phyloP scores from a whole-genome alignment of 1,140 invertebrate species.

The Pomacea maculata region DNA sequence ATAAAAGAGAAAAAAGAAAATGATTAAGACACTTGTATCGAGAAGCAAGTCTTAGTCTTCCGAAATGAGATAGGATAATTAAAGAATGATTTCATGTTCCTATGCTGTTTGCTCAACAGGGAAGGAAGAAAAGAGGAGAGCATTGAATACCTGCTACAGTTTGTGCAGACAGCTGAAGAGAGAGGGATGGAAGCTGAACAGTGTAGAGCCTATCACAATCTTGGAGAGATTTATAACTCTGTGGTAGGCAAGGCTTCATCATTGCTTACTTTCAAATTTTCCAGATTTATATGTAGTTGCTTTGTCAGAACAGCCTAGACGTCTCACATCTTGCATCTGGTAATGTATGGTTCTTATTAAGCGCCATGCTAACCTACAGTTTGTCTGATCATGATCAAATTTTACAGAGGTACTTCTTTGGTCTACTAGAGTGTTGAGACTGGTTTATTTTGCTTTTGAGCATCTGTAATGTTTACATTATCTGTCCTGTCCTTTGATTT shows the following conservation, averaged over 20 bases:
- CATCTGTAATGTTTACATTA: no score
- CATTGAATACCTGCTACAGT: constrained; percentile 61
- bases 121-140: constrained; percentile 59
- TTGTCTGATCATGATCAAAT: no score
- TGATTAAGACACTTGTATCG: not conserved
- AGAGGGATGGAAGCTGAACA: constrained; percentile 58
- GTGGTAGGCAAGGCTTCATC: constrained; percentile 45
- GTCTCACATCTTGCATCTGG: no score
- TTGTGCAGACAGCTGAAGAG: constrained; percentile 61
- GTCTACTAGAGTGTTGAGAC: no score
- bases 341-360: no score
- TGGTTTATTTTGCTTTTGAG: no score
- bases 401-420: no score
- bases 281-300: no score
- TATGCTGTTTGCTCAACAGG: constrained; percentile 38
- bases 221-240: constrained; percentile 61
- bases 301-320: no score
- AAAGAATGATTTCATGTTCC: constrained; percentile 1
- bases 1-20: not conserved
- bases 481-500: no score
- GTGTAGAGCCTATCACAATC: constrained; percentile 62
- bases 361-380: no score
- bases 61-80: not conserved
- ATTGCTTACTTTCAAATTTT: no score
- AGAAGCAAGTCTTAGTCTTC: not conserved